Conservation (phyloP, 2,888 invertebrate genomes). For the Labia minor region DNA sequence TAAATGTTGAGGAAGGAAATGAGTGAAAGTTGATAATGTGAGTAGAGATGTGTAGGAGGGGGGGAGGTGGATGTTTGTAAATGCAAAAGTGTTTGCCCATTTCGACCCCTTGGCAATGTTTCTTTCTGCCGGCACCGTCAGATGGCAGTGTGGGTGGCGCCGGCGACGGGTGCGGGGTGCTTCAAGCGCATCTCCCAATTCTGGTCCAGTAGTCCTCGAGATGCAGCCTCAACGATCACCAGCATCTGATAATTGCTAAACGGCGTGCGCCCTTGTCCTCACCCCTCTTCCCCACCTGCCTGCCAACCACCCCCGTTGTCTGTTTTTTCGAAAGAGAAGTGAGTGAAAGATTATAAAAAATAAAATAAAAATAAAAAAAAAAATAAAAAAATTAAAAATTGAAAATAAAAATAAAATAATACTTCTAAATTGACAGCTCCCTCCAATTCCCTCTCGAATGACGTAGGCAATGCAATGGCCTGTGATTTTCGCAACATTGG, state of each 20-base stretch:
- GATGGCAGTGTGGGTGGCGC: not conserved
- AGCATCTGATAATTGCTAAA: not conserved
- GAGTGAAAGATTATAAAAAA: too few relatives aligned
- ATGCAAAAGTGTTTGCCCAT: too few relatives aligned
- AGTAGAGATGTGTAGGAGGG: too few relatives aligned
- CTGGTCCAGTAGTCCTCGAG: not conserved
- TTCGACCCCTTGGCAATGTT: too few relatives aligned
- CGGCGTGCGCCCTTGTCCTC: not conserved
- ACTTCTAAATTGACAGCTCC: not conserved
- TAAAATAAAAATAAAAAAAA: too few relatives aligned
- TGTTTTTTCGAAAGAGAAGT: too few relatives aligned
- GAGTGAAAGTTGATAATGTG: too few relatives aligned
- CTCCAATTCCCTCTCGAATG: not conserved
- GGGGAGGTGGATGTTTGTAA: too few relatives aligned
- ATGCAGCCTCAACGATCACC: not conserved
- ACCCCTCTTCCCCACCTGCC: not conserved
- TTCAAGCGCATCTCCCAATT: not conserved
- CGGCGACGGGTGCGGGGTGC: not conserved
- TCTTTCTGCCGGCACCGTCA: not conserved
- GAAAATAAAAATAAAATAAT: too few relatives aligned
- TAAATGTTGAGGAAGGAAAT: too few relatives aligned
- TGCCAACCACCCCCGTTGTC: not conserved
- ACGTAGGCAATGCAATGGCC: constrained; percentile 2
- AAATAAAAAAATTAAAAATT: too few relatives aligned
- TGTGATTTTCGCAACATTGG: not conserved